Conservation (phyloP, 2,888 invertebrate genomes). For the Leptinotarsa peninsularis region DNA sequence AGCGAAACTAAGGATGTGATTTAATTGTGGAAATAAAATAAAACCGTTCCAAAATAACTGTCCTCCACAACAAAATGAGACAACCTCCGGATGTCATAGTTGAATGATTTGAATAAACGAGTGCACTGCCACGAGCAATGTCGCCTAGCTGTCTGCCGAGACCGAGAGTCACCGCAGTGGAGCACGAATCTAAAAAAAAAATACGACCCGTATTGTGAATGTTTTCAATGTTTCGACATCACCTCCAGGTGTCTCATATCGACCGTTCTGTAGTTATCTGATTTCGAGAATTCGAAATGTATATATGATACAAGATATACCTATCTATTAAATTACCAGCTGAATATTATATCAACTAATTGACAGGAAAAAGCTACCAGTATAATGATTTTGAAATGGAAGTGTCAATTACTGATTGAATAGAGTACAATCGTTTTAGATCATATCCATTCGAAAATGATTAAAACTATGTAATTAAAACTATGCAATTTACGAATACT, state of each 20-base stretch:
- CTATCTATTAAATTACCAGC: neutral
- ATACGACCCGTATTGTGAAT: slow-evolving; percentile 10
- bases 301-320: neutral
- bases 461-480: no score
- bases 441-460: no score
- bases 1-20: no score
- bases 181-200: neutral
- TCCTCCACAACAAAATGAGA: slow-evolving; percentile 20
- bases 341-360: neutral
- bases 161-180: slow-evolving; percentile 6
- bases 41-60: neutral
- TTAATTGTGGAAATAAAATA: neutral
- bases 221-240: slow-evolving; percentile 15
- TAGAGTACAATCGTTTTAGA: no score
- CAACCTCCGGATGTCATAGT: slow-evolving; percentile 18
- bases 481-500: no score
- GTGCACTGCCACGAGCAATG: slow-evolving; percentile 31
- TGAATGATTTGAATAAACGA: slow-evolving; percentile 8
- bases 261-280: neutral
- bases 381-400: no score
- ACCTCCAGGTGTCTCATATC: slow-evolving; percentile 16
- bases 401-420: no score
- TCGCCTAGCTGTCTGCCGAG: slow-evolving; percentile 37
- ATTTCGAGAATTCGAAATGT: slow-evolving; percentile 8
- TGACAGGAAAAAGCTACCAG: neutral